Conservation (phyloP, 2,888 invertebrate genomes). For the Linhomoeus sp. region DNA sequence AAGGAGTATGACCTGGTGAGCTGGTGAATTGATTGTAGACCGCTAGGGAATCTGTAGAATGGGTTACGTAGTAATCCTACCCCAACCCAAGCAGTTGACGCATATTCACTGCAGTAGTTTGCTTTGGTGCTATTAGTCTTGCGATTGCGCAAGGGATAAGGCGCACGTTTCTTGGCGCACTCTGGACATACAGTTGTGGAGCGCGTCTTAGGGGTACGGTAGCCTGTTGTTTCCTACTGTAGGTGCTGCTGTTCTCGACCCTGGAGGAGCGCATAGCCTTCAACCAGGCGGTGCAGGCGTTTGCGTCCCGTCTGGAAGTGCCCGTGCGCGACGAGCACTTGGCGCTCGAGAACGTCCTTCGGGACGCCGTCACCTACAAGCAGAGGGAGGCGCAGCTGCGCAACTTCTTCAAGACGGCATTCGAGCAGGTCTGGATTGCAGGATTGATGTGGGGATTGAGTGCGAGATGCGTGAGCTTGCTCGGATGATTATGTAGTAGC, state of each 20-base stretch:
- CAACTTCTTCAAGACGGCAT: constrained; percentile 38
- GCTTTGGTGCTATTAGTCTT: no score
- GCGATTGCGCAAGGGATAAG: no score
- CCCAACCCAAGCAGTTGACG: no score
- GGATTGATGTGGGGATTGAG: no score
- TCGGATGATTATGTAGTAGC: no score
- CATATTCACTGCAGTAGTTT: no score
- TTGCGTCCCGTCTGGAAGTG: constrained; percentile 21
- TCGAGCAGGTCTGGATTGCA: constrained; percentile 32
- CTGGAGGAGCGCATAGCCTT: constrained; percentile 30
- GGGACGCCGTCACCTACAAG: constrained; percentile 33
- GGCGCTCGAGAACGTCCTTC: constrained; percentile 17
- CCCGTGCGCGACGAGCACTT: constrained; percentile 9
- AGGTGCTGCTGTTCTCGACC: constrained; percentile 35
- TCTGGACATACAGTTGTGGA: no score
- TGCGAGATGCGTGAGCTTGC: no score
- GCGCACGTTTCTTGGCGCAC: no score
- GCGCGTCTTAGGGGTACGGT: background rate
- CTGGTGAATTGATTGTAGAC: background rate
- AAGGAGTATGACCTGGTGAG: constrained; percentile 39
- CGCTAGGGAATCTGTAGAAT: background rate
- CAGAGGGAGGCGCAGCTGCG: constrained; percentile 36
- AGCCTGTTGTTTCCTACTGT: constrained; percentile 5
- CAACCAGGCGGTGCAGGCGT: constrained; percentile 28
- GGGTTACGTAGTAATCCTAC: no score